Evolutionary conservation across 1,140 invertebrate genomes (phyloP).

Genomic region (Neelides sp.): DNA sequence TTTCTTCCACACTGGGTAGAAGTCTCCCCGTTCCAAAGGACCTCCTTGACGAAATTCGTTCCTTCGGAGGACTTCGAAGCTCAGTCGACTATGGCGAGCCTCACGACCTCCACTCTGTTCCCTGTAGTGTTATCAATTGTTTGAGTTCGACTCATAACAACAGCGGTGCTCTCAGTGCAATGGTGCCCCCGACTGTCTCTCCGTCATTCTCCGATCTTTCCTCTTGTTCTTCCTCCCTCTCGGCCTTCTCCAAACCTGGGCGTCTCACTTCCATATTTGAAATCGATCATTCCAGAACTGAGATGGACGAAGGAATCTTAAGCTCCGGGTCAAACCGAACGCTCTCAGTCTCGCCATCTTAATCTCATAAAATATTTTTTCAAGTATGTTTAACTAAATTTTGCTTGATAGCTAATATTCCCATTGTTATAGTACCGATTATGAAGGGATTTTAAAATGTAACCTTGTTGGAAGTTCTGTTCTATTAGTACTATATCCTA

Average conservation of each 20-base stretch:
- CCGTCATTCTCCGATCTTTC: slow-evolving; percentile 22
- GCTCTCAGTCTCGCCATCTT: no score
- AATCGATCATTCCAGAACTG: slow-evolving; percentile 27
- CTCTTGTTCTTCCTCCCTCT: slow-evolving; percentile 29
- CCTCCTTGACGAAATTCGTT: slow-evolving; percentile 58
- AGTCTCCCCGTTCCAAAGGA: slow-evolving; percentile 50
- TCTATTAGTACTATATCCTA: no score
- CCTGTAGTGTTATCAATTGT: neutral
- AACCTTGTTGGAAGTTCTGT: no score
- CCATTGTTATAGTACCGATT: no score
- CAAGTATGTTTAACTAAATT: no score
- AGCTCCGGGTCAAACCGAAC: neutral
- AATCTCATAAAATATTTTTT: no score
- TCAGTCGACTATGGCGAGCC: slow-evolving; percentile 16
- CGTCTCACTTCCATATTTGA: slow-evolving; percentile 30
- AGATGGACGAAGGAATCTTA: neutral
- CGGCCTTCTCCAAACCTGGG: slow-evolving; percentile 25
- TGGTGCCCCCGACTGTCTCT: slow-evolving; percentile 16
- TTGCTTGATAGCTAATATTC: no score
- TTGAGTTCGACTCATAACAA: slow-evolving; percentile 12
- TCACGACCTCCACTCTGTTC: slow-evolving; percentile 6
- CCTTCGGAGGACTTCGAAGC: slow-evolving; percentile 41
- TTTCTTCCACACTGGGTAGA: slow-evolving; percentile 56
- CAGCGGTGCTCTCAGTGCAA: slow-evolving; percentile 16
- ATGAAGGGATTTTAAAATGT: no score